Evolutionary conservation across 2,888 invertebrate genomes (phyloP).

Genomic region (Dasysyrphus tricinctus): DNA sequence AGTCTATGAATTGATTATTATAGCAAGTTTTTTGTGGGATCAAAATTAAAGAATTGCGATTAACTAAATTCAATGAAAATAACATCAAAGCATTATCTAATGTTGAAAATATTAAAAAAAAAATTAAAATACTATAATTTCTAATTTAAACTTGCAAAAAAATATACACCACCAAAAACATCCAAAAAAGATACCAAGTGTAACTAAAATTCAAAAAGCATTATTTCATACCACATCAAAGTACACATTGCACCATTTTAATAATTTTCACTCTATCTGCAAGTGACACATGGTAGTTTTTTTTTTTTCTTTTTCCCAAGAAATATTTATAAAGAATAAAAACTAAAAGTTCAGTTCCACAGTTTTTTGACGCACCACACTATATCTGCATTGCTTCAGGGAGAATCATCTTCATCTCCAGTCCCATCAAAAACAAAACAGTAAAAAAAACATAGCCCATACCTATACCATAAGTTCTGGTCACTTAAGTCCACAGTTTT

Average conservation of each 20-base stretch:
- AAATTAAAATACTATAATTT: no score
- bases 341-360: slow-evolving; percentile 56
- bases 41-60: no score
- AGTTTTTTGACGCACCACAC: slow-evolving; percentile 47
- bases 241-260: slow-evolving; percentile 41
- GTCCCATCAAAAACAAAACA: slow-evolving; percentile 24
- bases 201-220: neutral
- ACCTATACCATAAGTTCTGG: slow-evolving; percentile 13
- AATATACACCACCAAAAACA: neutral
- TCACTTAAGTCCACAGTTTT: slow-evolving; percentile 43
- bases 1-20: no score
- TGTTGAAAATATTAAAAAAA: no score
- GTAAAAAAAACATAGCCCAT: neutral
- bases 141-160: no score
- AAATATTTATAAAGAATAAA: neutral
- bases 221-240: slow-evolving; percentile 13
- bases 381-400: slow-evolving; percentile 38
- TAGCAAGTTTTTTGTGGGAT: no score
- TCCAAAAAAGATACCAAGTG: neutral
- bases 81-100: no score
- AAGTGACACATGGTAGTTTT: slow-evolving; percentile 44
- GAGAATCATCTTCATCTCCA: slow-evolving; percentile 26
- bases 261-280: slow-evolving; percentile 54
- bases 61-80: no score
- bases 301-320: neutral